A percentile compares a stretch with the other conserved stretches of the same genome.
phyloP scores from a whole-genome alignment of 2,113 vertebrate genomes.

The Excalfactoria chinensis region DNA sequence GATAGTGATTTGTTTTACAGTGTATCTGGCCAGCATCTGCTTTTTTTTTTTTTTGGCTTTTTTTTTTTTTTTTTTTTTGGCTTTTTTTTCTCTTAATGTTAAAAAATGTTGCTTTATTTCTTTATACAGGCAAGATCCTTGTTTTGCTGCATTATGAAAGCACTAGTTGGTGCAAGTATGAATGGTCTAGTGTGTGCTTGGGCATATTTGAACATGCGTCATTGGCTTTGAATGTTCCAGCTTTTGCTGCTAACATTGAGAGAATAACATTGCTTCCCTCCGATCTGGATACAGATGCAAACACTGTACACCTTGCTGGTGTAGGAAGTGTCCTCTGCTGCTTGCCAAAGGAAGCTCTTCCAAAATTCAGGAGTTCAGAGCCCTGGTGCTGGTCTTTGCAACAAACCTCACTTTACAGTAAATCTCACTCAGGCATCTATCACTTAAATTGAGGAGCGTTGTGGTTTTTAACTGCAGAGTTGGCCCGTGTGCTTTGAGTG shows the following conservation, averaged over 20 bases:
- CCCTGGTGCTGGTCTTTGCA: neutral
- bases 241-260: neutral
- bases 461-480: neutral
- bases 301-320: neutral
- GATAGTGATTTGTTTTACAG: neutral
- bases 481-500: neutral
- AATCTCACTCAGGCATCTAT: neutral
- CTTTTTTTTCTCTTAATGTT: neutral
- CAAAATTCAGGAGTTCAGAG: neutral
- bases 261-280: neutral
- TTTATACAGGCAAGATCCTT: neutral
- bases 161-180: neutral
- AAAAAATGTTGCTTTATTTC: neutral
- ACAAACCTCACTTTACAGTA: neutral
- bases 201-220: neutral
- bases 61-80: neutral
- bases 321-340: neutral
- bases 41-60: neutral
- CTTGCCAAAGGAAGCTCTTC: neutral
- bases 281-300: neutral
- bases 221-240: neutral
- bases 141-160: neutral
- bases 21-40: neutral
- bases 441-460: fast-evolving
- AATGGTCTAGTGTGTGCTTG: neutral